A percentile compares a stretch with the other conserved stretches of the same genome.
Conservation (phyloP, 2,113 vertebrate genomes). For the Excalfactoria chinensis region DNA sequence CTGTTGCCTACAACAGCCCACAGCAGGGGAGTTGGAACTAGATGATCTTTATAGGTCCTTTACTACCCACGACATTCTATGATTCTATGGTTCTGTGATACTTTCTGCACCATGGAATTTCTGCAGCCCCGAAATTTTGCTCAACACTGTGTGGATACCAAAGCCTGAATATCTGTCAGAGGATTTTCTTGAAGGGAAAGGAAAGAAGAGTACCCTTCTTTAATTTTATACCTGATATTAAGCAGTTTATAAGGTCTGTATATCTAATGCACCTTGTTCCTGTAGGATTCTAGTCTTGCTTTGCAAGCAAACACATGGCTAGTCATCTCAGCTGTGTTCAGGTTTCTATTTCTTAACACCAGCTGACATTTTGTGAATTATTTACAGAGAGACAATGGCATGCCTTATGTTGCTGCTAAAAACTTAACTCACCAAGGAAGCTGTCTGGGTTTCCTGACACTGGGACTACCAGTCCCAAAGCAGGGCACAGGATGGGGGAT, state of each 20-base stretch:
- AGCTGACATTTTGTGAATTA: conserved; percentile 45
- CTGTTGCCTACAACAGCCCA: no score
- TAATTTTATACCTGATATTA: neutral
- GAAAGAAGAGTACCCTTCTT: neutral
- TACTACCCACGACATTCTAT: no score
- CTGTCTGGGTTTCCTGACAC: neutral
- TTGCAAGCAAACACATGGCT: neutral
- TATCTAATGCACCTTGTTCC: neutral
- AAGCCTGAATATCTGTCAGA: neutral
- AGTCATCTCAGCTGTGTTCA: neutral
- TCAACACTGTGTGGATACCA: neutral
- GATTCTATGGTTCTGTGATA: no score
- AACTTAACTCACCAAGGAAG: neutral
- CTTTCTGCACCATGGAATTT: neutral
- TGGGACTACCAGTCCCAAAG: neutral
- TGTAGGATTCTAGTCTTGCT: neutral
- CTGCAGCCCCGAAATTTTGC: neutral
- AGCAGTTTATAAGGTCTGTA: neutral
- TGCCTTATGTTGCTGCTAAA: neutral
- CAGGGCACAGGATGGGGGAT: neutral
- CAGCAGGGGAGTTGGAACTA: no score
- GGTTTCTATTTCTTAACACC: conserved; percentile 9
- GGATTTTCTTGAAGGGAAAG: neutral
- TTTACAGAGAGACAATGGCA: conserved; percentile 20
- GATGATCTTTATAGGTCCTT: no score